Evolutionary conservation across 2,888 invertebrate species (phyloP).

Genomic region (Hyppa rectilinea): DNA sequence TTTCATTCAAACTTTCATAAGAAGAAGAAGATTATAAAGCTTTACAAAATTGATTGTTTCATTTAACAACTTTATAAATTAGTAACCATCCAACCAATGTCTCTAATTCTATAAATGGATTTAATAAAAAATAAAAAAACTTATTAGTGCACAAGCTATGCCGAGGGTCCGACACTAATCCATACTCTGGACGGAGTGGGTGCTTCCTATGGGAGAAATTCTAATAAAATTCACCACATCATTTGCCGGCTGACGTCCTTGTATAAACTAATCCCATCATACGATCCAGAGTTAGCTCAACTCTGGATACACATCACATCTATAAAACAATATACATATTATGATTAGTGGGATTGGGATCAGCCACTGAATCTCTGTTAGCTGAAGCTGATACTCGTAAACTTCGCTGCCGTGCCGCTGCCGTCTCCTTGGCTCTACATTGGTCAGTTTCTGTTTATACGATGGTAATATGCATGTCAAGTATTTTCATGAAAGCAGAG

Average conservation of each 20-base stretch:
- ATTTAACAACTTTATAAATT: neutral
- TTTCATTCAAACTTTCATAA: no score
- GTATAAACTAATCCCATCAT: neutral
- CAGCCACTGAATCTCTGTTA: neutral
- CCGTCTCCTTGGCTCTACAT: neutral
- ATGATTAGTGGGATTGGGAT: neutral
- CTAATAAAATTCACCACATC: neutral
- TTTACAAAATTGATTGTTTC: neutral
- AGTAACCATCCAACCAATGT: neutral
- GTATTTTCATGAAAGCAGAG: constrained; percentile 38
- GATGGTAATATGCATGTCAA: constrained; percentile 32
- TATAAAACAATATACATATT: no score
- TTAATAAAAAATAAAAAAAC: neutral
- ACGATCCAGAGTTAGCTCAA: no score
- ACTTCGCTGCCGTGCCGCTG: neutral
- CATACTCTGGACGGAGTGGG: neutral
- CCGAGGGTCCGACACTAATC: neutral
- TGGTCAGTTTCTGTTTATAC: constrained; percentile 2
- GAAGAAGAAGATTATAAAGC: constrained; percentile 11
- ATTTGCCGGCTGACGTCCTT: neutral
- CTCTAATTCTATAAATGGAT: neutral
- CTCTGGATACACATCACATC: no score
- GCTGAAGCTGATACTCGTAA: neutral
- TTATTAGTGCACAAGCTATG: neutral
- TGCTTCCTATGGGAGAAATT: neutral